These are phyloP conservation scores for Scaptomyza graminum DNA, from an alignment of 1,140 invertebrate genomes.

Conservation along the genomic window DNA sequence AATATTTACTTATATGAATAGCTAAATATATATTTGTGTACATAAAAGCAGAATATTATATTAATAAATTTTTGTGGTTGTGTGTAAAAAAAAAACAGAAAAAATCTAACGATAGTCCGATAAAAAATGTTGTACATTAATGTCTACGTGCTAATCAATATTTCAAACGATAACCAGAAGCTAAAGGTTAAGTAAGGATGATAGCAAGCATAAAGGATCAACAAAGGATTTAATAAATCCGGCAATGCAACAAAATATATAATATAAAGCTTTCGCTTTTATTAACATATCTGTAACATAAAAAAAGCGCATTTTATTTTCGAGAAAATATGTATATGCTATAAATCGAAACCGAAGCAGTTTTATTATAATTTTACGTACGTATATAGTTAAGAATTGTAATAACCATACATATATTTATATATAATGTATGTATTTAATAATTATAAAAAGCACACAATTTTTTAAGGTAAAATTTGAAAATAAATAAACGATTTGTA, in stretches of 20 bases:
- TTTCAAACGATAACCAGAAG: conserved; percentile 15
- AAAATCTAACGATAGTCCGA: conserved; percentile 39
- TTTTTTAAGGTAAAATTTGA: neutral
- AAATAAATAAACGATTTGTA: neutral
- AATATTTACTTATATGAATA: conserved; percentile 3
- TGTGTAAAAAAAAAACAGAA: conserved; percentile 48
- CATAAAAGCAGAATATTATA: conserved; percentile 13
- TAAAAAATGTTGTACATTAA: conserved; percentile 42
- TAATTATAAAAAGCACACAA: neutral
- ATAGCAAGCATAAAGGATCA: neutral
- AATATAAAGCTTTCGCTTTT: conserved; percentile 24
- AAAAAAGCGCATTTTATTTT: conserved; percentile 2
- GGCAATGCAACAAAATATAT: conserved; percentile 13
- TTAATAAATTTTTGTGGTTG: conserved; percentile 50
- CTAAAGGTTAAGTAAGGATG: neutral
- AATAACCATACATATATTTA: conserved; percentile 1
- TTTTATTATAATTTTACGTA: neutral
- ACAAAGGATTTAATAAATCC: neutral
- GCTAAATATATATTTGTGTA: conserved; percentile 14
- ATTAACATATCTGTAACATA: conserved; percentile 33
- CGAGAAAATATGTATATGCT: neutral
- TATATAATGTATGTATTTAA: neutral
- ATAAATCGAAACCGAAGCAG: neutral
- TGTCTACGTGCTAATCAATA: conserved; percentile 32
- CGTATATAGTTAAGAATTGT: neutral